Percentiles rank a stretch among this genome's conserved stretches.
phyloP scores from a whole-genome alignment of 2,113 vertebrate species.

The Zapornia atra region DNA sequence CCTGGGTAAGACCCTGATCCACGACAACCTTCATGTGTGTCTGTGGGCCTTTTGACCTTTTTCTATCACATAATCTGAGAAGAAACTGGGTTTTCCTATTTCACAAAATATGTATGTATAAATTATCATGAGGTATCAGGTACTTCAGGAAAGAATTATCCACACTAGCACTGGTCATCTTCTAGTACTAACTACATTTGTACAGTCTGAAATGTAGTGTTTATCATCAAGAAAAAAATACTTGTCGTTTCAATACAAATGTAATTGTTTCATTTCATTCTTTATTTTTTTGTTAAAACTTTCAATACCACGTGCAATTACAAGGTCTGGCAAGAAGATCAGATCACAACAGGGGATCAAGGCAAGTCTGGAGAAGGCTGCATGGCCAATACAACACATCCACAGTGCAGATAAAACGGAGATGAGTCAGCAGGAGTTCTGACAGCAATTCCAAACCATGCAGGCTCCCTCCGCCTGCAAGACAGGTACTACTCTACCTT shows the following conservation, averaged over 20 bases:
- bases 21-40: fast-evolving
- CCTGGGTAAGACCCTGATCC: background rate
- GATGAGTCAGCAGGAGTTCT: background rate
- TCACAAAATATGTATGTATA: background rate
- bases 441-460: background rate
- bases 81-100: background rate
- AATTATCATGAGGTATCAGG: background rate
- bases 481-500: background rate
- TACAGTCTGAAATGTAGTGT: background rate
- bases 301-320: background rate
- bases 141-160: background rate
- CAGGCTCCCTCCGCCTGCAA: background rate
- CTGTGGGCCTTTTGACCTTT: background rate
- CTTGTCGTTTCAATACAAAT: background rate
- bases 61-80: background rate
- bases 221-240: background rate
- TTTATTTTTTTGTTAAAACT: background rate
- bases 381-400: background rate
- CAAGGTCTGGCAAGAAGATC: background rate
- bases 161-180: background rate
- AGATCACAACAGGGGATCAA: background rate
- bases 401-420: background rate
- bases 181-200: background rate
- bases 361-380: background rate
- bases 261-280: background rate